phyloP scores from a whole-genome alignment of 2,888 invertebrate genomes.

The Harpagoxenus sublaevis region DNA sequence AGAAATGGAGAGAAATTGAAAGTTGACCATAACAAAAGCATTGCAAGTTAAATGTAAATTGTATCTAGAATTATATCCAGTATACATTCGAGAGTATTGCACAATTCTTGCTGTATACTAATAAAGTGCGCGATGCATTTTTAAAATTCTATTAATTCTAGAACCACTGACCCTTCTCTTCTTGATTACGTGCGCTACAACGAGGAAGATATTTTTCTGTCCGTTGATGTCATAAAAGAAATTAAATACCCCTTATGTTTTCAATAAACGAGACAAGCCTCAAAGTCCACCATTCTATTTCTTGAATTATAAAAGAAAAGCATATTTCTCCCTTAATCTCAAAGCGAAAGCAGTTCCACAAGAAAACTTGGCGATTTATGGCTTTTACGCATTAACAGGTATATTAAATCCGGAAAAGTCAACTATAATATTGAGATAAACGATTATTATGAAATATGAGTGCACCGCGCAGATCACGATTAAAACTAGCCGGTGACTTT shows the following conservation, averaged over 20 bases:
- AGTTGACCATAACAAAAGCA: background rate
- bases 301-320: constrained; percentile 27
- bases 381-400: constrained; percentile 35
- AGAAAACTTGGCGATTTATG: constrained; percentile 25
- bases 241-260: constrained; percentile 21
- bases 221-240: constrained; percentile 23
- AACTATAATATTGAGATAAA: constrained; percentile 32
- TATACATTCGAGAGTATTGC: constrained; percentile 13
- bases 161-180: background rate
- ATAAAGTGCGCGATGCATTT: constrained; percentile 22
- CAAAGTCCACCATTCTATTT: background rate
- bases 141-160: constrained; percentile 41
- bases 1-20: constrained; percentile 31
- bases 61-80: constrained; percentile 4
- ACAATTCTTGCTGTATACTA: constrained; percentile 15
- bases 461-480: constrained; percentile 18
- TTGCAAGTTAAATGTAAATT: constrained; percentile 14
- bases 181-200: constrained; percentile 4
- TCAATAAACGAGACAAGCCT: constrained; percentile 2
- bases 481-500: constrained; percentile 32
- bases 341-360: background rate
- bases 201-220: background rate
- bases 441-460: constrained; percentile 37
- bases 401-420: constrained; percentile 41
- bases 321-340: background rate